Base-by-base conservation (phyloP, 92 coral and sea anemone genomes). In the Scolanthus callimorphus region DNA sequence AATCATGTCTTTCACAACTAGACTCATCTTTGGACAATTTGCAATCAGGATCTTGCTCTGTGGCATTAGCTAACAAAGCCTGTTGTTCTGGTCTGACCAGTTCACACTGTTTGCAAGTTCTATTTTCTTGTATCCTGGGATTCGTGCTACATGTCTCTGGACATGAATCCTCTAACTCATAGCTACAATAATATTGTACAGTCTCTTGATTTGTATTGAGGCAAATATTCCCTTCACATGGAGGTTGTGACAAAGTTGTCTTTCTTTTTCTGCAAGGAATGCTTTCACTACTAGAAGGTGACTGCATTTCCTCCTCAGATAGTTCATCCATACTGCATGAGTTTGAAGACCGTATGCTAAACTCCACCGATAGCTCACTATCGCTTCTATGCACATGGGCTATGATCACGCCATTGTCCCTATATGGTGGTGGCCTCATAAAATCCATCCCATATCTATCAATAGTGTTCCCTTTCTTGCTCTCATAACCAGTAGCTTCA, bases 251-350 rank as follows among this genome's bases (percentile, higher is more conserved):
- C 15, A 15, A 34, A 34, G 6, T 2, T 1, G 72, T 30, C 43
- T n/a, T n/a, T n/a, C n/a, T n/a, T n/a, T n/a, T n/a, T n/a, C n/a
- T n/a, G n/a, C n/a, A n/a, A n/a, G n/a, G n/a, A n/a, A n/a, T n/a
- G n/a, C n/a, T 34, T 34, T 34, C 41, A 15, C 41, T 6, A 15
- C 41, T 34, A 34, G 8, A 6, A 34, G 8, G 6, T 34, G 41
- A 39, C 55, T 12, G 41, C 20, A 38, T 44, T 31, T 70, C 84
- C 11, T 62, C 59, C 19, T 55, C 71, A 1, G 67, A 62, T 23
- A 13, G 55, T 38, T 59, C 73, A 47, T 61, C 84, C 52, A 64
- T 68, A 43, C 85, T 71, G 23, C 53, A 44, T 0, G 78, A 15
- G 6, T 37, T 45, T 11, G 65, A 55, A 1, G 75, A 55, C 12